phyloP scores from a whole-genome alignment of 2,888 invertebrate species.

The Biston betularia region DNA sequence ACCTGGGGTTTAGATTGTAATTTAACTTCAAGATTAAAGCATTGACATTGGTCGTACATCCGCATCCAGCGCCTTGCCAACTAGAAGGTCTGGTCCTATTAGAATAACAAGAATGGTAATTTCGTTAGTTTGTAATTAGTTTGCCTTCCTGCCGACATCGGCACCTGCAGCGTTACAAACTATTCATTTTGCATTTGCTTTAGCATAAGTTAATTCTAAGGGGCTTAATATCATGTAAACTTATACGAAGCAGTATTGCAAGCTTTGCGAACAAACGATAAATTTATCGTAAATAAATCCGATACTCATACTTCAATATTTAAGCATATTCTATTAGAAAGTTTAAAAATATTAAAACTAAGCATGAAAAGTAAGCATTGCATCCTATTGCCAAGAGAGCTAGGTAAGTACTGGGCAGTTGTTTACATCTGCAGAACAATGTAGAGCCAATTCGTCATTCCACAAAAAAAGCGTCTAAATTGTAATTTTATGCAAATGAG shows the following conservation, averaged over 20 bases:
- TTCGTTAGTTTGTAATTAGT: constrained; percentile 30
- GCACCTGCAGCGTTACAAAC: constrained; percentile 32
- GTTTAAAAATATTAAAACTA: background rate
- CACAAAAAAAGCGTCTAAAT: constrained; percentile 18
- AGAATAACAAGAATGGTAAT: constrained; percentile 38
- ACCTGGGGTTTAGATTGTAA: constrained; percentile 18
- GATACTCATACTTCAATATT: no score
- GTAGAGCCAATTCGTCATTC: constrained; percentile 13
- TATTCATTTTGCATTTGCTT: constrained; percentile 18
- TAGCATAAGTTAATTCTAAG: constrained; percentile 1
- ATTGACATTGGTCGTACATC: constrained; percentile 33
- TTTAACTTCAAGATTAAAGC: constrained; percentile 25
- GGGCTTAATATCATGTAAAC: no score
- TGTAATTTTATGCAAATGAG: constrained; percentile 28
- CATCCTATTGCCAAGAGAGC: background rate
- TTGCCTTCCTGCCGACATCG: constrained; percentile 33
- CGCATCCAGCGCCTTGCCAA: constrained; percentile 28
- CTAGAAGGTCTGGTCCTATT: constrained; percentile 25
- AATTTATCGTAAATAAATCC: no score
- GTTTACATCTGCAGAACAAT: constrained; percentile 14
- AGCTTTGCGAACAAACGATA: no score
- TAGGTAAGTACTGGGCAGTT: constrained; percentile 1
- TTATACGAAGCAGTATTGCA: no score
- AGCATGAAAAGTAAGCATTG: constrained; percentile 1
- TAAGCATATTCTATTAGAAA: background rate